Conservation (phyloP, 2,888 invertebrate genomes). For the Nomada ferruginata region DNA sequence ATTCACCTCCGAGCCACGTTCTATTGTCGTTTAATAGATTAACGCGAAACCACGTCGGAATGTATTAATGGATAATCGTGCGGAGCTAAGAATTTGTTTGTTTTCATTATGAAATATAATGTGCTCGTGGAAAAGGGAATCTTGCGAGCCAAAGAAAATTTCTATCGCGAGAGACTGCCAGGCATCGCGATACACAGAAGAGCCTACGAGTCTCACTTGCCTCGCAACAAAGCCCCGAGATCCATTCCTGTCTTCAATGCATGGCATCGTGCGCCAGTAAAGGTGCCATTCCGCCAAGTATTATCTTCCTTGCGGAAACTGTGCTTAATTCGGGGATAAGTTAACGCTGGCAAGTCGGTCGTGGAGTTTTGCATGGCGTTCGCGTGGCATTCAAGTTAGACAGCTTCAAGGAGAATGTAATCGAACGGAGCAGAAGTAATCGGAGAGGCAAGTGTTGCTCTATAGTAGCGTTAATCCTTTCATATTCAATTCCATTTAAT, state of each 20-base stretch:
- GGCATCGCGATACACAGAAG: no score
- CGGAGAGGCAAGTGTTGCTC: conserved; percentile 39
- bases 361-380: conserved; percentile 19
- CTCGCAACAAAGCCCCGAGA: conserved; percentile 2
- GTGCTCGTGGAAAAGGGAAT: no score
- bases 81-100: no score
- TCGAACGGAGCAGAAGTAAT: conserved; percentile 47
- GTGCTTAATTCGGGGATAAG: conserved; percentile 27
- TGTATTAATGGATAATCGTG: not conserved
- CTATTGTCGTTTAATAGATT: not conserved
- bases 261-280: not conserved
- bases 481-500: conserved; percentile 40
- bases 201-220: not conserved
- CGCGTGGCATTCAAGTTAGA: conserved; percentile 1
- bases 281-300: not conserved
- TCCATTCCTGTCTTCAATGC: no score
- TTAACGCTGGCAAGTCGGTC: conserved; percentile 18
- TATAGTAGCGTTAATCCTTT: conserved; percentile 38
- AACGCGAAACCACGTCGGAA: conserved; percentile 2
- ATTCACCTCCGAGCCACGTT: not conserved
- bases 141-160: no score
- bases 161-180: no score
- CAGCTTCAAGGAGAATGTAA: conserved; percentile 27
- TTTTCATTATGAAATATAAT: no score
- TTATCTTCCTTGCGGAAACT: conserved; percentile 19